A percentile compares a stretch with the other conserved stretches of the same genome.
Conservation (phyloP, 2,797 vertebrate genomes). For the Etheostoma nigrum region DNA sequence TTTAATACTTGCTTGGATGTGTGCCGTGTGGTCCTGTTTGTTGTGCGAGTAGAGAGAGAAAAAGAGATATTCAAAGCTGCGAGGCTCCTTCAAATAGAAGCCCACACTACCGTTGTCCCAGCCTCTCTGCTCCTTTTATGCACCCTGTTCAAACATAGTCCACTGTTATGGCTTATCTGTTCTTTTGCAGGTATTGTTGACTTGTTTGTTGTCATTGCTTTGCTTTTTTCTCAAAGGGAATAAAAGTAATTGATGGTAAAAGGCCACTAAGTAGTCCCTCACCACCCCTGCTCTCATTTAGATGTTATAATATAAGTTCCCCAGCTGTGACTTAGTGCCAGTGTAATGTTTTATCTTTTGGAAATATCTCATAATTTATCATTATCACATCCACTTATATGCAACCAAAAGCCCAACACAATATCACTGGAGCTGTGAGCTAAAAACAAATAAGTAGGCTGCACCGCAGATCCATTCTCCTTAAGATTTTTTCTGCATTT, state of each 20-base stretch:
- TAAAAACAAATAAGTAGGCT: constrained; percentile 75
- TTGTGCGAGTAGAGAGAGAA: constrained; percentile 34
- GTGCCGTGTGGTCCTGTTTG: constrained; percentile 50
- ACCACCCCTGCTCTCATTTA: constrained; percentile 54
- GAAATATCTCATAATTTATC: constrained; percentile 80
- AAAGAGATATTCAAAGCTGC: constrained; percentile 52
- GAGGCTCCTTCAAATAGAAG: constrained; percentile 54
- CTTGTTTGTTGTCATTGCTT: constrained; percentile 66
- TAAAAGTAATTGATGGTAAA: constrained; percentile 78
- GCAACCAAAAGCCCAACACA: constrained; percentile 62
- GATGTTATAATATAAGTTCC: constrained; percentile 51
- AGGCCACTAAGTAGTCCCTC: constrained; percentile 39
- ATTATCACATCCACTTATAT: constrained; percentile 72
- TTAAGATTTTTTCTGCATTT: constrained; percentile 31
- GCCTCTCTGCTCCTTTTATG: constrained; percentile 49
- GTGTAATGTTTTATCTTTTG: constrained; percentile 66
- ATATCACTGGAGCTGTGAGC: constrained; percentile 63
- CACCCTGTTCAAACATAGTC: constrained; percentile 49
- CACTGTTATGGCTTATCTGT: constrained; percentile 67
- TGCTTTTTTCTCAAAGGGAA: constrained; percentile 56
- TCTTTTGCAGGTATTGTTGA: constrained; percentile 66
- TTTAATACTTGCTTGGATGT: constrained; percentile 34
- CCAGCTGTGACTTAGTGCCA: constrained; percentile 59
- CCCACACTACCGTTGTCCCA: constrained; percentile 29
- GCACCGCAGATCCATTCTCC: constrained; percentile 37